Evolutionary conservation across 1,140 invertebrate species (phyloP), one percentile per base, ranked within the genome.

Genomic region (Protaetia brevitarsis): DNA sequence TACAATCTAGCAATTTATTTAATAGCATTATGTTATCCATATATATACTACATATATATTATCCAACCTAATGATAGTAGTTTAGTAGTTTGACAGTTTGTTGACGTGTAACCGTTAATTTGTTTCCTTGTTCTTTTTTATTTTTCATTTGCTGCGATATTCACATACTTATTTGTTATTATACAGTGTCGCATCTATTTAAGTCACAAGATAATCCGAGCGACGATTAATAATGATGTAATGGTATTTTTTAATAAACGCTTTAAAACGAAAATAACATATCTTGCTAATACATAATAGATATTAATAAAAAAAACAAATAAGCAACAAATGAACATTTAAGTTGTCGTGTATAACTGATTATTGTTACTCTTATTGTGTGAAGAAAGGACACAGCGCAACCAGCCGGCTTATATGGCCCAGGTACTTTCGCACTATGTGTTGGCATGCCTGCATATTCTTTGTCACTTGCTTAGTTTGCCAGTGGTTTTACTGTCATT

Each of bases 401-500:
- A 68, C 65, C 66, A 62, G 51, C 45, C 61, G 63, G 65, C 65
- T 58, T n/a, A n/a, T 70, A 66, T 8, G 60, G 63, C 70, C 64
- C 70, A 71, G 70, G 70, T 71, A 71, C 69, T 74, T 69, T 76
- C 69, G 73, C 75, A 76, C 75, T 75, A 69, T 73, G 75, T 77
- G 75, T 77, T 77, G 73, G 75, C 75, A 77, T 77, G 75, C 71
- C 69, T 76, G 73, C 74, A 76, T 74, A 64, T 64, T 69, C 57
- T 69, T 68, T 76, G 74, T 77, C 74, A 76, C 74, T 77, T 71
- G 74, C 76, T 77, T 76, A 75, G 74, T 76, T 76, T 75, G 70
- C 74, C 73, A 74, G 73, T 77, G 74, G 70, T 75, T 74, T 77
- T 74, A 71, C 68, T 76, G 73, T 75, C 70, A 76, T 76, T 74